phyloP scores from a whole-genome alignment of 2,113 vertebrate genomes.

The Sander vitreus region DNA sequence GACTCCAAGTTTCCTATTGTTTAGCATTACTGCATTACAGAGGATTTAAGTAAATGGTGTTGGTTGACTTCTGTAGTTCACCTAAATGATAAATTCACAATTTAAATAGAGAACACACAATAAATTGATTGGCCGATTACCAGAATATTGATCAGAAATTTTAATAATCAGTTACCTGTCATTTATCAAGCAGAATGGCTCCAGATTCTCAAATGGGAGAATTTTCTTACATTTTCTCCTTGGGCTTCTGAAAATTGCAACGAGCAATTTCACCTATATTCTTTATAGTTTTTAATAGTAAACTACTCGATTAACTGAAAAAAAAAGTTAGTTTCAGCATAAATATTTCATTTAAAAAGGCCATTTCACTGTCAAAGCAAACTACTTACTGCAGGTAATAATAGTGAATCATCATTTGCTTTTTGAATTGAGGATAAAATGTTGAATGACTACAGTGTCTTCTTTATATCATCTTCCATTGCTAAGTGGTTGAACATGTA shows the following conservation, averaged over 20 bases:
- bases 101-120: not conserved
- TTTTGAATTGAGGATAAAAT: not conserved
- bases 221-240: not conserved
- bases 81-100: not conserved
- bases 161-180: not conserved
- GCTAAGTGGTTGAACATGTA: not conserved
- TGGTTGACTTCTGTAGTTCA: not conserved
- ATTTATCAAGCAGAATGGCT: not conserved
- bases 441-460: not conserved
- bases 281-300: not conserved
- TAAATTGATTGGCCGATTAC: not conserved
- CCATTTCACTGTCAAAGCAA: not conserved
- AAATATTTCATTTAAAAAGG: not conserved
- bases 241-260: not conserved
- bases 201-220: not conserved
- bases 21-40: not conserved
- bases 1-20: constrained; percentile 7
- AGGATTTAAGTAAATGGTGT: not conserved
- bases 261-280: not conserved
- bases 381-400: not conserved
- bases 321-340: not conserved
- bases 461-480: not conserved
- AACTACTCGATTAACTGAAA: not conserved
- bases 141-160: not conserved
- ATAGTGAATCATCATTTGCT: not conserved